Base-by-base conservation (phyloP, 2,797 vertebrate genomes). In the Salarias fasciatus region DNA sequence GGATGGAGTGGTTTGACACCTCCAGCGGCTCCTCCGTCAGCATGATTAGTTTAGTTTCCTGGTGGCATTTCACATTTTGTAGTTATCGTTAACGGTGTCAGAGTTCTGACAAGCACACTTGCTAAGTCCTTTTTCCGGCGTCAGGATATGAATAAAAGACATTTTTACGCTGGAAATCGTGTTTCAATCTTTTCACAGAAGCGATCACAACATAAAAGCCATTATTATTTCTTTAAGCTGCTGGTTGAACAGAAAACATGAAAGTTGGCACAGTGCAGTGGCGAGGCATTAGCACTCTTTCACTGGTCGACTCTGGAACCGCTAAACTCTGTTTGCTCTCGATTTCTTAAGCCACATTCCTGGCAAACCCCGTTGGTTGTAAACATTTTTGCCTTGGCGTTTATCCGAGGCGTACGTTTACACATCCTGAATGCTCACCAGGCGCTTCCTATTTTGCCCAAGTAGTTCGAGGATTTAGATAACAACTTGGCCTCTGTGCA, bases 401-500 rank as follows among this genome's bases (percentile, higher is more conserved):
- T 73, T 58, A 55, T 82, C 73, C 53, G 43, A 66, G 55, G 59
- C 54, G 67, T 59, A 58, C 50, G 41, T 77, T 70, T 81, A 35
- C 18, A 65, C 74, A 77, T 64, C 63, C 56, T 49, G 67, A 62
- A 70, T 43, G 29, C 72, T 87, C 74, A 66, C 59, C 63, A 69
- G 71, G 58, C 83, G 62, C 68, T 79, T 81, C 67, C 73, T 74
- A 81, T 88, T 91, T 87, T 78, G 52, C 63, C 77, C 61, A 57
- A 86, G 82, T 80, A 84, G 77, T 90, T 86, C 71, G 38, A 80
- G 84, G 84, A 85, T 88, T 90, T 91, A 92, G 88, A 88, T 91
- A 92, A 91, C 84, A 90, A 92, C 89, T 77, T 87, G 81, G 89
- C 77, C 83, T 70, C 49, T 79, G 84, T 78, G 87, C 88, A 92